Percentiles rank a stretch among this genome's conserved stretches.
These are phyloP conservation scores for Pedionomus torquatus DNA, from an alignment of 2,113 vertebrate species.

Conservation along the genomic window DNA sequence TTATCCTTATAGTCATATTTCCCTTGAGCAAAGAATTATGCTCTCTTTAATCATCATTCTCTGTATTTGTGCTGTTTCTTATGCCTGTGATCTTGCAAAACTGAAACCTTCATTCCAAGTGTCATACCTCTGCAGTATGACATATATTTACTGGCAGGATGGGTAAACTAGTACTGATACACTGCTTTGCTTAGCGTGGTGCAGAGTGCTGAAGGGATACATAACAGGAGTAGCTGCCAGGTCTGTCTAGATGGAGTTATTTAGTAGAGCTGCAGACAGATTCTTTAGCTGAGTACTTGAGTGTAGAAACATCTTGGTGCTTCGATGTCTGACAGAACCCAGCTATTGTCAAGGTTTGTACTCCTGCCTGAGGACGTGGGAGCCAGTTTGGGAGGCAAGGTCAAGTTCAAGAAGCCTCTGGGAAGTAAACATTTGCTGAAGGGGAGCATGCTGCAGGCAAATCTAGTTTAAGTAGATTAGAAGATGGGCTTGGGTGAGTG, in stretches of 20 bases:
- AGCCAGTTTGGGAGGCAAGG: neutral
- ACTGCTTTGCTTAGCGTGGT: neutral
- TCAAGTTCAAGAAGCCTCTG: neutral
- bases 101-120: neutral
- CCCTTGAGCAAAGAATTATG: neutral
- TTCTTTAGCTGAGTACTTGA: neutral
- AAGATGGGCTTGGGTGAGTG: neutral
- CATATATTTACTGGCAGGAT: neutral
- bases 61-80: neutral
- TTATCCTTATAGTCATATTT: neutral
- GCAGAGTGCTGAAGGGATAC: neutral
- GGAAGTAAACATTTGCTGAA: neutral
- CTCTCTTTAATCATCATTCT: neutral
- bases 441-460: neutral
- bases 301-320: neutral
- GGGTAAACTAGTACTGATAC: neutral
- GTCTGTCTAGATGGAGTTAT: neutral
- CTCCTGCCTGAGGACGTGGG: neutral
- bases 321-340: neutral
- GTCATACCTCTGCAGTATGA: neutral
- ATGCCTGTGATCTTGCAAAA: neutral
- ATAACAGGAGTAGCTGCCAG: neutral
- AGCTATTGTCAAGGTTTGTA: neutral
- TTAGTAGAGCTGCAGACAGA: slow-evolving; percentile 9
- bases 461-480: neutral